A percentile compares a stretch with the other conserved stretches of the same genome.
Conservation (phyloP, 1,140 invertebrate genomes). For the Ditylenchus dipsaci region DNA sequence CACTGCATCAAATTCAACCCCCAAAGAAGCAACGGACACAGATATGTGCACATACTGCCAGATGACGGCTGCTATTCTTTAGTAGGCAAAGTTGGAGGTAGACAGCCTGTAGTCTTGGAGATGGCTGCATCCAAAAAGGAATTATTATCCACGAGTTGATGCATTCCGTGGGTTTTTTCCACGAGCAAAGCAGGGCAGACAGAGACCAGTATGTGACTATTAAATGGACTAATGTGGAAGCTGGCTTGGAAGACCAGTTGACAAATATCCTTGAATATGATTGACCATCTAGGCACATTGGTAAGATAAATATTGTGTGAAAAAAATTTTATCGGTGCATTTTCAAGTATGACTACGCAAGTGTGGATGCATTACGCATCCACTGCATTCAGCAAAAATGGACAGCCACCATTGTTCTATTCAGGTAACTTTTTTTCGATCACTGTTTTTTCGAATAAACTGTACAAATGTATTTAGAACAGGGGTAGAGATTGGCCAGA, state of each 20-base stretch:
- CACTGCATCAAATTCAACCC: conserved; percentile 53
- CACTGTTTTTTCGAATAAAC: too few species aligned
- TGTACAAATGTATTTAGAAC: too few species aligned
- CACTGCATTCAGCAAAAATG: conserved; percentile 59
- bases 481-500: conserved; percentile 60
- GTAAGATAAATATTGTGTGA: too few species aligned
- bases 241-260: conserved; percentile 53
- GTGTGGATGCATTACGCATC: conserved; percentile 58
- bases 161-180: conserved; percentile 61
- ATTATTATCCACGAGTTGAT: conserved; percentile 59
- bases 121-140: conserved; percentile 67
- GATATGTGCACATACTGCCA: conserved; percentile 50
- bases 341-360: too few species aligned
- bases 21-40: conserved; percentile 42
- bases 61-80: conserved; percentile 57
- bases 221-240: conserved; percentile 58
- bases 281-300: conserved; percentile 50
- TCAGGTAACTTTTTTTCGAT: conserved; percentile 27
- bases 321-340: too few species aligned
- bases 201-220: conserved; percentile 59
- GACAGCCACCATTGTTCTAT: conserved; percentile 58
- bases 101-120: conserved; percentile 60
- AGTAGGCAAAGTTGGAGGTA: conserved; percentile 59
- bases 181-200: conserved; percentile 61
- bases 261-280: conserved; percentile 54